These are phyloP conservation scores for Oscheius sp. DNA, from an alignment of 2,888 invertebrate species.

Conservation along the genomic window DNA sequence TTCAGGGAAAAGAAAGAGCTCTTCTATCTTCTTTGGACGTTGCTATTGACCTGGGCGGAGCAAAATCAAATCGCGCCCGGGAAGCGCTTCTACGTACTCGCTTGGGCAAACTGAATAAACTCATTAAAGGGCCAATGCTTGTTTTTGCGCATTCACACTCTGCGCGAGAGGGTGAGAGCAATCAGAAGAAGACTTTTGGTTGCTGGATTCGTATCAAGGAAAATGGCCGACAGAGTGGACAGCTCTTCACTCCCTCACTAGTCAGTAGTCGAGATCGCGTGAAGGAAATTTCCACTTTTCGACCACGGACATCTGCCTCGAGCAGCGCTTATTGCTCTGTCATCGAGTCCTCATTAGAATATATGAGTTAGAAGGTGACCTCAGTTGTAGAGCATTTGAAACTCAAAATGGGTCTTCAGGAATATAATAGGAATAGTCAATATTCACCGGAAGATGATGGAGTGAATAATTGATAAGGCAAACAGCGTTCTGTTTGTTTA, in stretches of 20 bases:
- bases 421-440: background rate
- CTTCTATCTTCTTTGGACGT: background rate
- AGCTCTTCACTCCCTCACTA: background rate
- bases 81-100: slow-evolving; percentile 19
- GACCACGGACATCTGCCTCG: slow-evolving; percentile 23
- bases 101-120: slow-evolving; percentile 29
- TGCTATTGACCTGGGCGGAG: slow-evolving; percentile 25
- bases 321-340: slow-evolving; percentile 5
- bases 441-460: no score
- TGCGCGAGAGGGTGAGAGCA: background rate
- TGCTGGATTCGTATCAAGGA: no score
- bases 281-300: slow-evolving; percentile 28
- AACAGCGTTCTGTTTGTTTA: no score
- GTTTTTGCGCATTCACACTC: slow-evolving; percentile 30
- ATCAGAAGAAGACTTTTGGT: no score
- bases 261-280: slow-evolving; percentile 4
- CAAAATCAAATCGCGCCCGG: slow-evolving; percentile 28
- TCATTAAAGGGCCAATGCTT: slow-evolving; percentile 26
- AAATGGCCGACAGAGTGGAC: no score
- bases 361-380: slow-evolving; percentile 7
- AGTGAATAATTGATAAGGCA: no score
- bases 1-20: background rate
- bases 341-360: slow-evolving; percentile 25
- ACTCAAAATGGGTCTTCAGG: background rate
- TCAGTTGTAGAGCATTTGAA: background rate